Percentiles rank a stretch among this genome's conserved stretches.
Evolutionary conservation across 2,797 vertebrate species (phyloP).

Genomic region (Erpetoichthys calabaricus): DNA sequence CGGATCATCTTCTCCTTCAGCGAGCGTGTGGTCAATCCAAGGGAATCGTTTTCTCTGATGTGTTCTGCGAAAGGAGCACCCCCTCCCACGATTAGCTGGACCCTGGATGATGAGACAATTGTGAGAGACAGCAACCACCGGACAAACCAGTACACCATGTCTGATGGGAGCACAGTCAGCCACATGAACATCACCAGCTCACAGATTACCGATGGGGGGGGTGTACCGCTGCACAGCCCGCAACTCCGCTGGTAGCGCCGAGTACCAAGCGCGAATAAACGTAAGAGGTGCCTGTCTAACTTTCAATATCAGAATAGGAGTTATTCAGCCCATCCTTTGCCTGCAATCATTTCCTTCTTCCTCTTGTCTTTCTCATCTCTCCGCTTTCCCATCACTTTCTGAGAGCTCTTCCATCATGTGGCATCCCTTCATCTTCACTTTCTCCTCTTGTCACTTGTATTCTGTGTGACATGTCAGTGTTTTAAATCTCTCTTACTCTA

Average conservation of each 20-base stretch:
- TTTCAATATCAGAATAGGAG: slow-evolving; percentile 98
- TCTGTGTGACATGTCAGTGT: too few species aligned
- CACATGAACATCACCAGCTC: slow-evolving; percentile 90
- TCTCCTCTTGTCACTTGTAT: too few species aligned
- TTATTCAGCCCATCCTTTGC: background rate
- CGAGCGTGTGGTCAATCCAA: slow-evolving; percentile 91
- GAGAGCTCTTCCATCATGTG: too few species aligned
- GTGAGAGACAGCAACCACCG: slow-evolving; percentile 79
- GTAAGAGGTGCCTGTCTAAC: slow-evolving; percentile 99
- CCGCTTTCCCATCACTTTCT: too few species aligned
- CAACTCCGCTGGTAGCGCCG: slow-evolving; percentile 97
- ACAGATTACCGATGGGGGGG: slow-evolving; percentile 83
- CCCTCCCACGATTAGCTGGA: slow-evolving; percentile 89
- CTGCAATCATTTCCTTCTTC: background rate
- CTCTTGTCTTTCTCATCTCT: too few species aligned
- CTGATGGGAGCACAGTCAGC: slow-evolving; percentile 84
- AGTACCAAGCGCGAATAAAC: slow-evolving; percentile 99
- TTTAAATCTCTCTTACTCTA: too few species aligned
- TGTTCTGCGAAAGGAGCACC: slow-evolving; percentile 89
- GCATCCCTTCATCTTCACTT: slow-evolving; percentile 8
- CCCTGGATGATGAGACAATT: slow-evolving; percentile 86
- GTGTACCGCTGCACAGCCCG: slow-evolving; percentile 95
- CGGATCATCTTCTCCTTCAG: slow-evolving; percentile 95
- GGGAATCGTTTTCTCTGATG: slow-evolving; percentile 94
- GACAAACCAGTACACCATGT: slow-evolving; percentile 93